Base-by-base conservation (phyloP, 2,113 vertebrate species). In the Sinocyclocheilus maitianheensis region DNA sequence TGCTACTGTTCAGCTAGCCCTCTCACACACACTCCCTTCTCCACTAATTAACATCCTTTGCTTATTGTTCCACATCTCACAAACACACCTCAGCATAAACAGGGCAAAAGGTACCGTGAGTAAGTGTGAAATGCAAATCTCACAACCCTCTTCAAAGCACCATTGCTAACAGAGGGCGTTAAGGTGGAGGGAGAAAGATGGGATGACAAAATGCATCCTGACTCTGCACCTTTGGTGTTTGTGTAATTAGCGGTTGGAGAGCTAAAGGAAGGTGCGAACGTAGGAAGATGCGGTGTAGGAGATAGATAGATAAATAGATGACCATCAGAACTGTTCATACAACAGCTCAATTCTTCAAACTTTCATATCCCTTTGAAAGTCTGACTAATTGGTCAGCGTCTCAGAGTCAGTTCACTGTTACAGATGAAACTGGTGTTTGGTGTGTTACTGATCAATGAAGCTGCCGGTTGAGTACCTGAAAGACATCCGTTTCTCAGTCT, bases 141-240 rank as follows among this genome's bases (percentile, higher is more conserved):
- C 16, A 37, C 51, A 16, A 9, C 16, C 76, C 24, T 80, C 43
- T 85, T 85, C 84, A 86, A 85, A 87, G 62, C 74, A 34, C 14
- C 67, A 30, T 51, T 8, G 81, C n/a, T 77, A 48, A 37, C 46
- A 20, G 77, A 12, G 24, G 55, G 26, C 1, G 55, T 72, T 71
- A 67, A 65, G 40, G 55, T 24, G 53, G 34, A 71, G 53, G 63
- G 58, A 55, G 53, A 67, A 5, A 22, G 3, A 30, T 30, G 60
- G 77, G 90, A 90, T 87, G 91, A 93, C 92, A 93, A 92, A 93
- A 91, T 91, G 91, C 91, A 93, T 94, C 94, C 94, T 93, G 92
- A 86, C 76, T 88, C 84, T 20, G 89, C 94, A 92, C 94, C 91
- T 93, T 91, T 22, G 0, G 34, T 91, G 91, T 92, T 93, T 88